Evolutionary conservation across 2,113 vertebrate species (phyloP).

Genomic region (Geococcyx californianus): DNA sequence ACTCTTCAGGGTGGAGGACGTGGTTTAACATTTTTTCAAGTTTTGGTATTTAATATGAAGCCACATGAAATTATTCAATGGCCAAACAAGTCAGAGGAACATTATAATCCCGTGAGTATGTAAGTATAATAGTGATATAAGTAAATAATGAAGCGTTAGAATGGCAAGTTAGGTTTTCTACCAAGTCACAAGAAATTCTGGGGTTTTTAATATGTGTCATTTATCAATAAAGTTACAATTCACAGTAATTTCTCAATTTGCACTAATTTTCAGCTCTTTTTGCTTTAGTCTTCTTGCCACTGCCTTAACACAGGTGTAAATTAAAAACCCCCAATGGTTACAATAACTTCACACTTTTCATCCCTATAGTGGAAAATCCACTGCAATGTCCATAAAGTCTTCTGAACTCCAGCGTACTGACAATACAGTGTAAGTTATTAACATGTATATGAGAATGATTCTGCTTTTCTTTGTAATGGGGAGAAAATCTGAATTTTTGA

Average conservation of each 20-base stretch:
- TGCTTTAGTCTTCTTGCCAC: neutral
- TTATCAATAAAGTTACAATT: neutral
- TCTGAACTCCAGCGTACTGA: neutral
- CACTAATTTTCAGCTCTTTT: neutral
- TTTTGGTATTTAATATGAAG: conserved; percentile 47
- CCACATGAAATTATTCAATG: neutral
- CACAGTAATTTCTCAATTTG: no score
- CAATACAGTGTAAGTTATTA: neutral
- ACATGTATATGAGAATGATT: neutral
- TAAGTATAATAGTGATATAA: neutral
- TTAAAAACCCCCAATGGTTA: neutral
- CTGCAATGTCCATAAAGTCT: neutral
- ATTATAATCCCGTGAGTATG: neutral
- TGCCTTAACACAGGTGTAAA: neutral
- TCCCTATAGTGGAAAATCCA: rapidly evolving
- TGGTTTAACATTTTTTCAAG: neutral
- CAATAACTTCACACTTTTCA: neutral
- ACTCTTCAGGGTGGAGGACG: conserved; percentile 12
- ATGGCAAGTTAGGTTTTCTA: neutral
- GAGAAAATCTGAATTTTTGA: neutral
- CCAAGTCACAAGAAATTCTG: neutral
- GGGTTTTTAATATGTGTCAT: rapidly evolving
- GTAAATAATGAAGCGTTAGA: neutral
- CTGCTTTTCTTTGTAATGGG: neutral
- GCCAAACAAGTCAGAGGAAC: neutral